Percentiles rank a stretch among this genome's conserved stretches.
Evolutionary conservation across 2,113 vertebrate species (phyloP).

Genomic region (Neogale vison): DNA sequence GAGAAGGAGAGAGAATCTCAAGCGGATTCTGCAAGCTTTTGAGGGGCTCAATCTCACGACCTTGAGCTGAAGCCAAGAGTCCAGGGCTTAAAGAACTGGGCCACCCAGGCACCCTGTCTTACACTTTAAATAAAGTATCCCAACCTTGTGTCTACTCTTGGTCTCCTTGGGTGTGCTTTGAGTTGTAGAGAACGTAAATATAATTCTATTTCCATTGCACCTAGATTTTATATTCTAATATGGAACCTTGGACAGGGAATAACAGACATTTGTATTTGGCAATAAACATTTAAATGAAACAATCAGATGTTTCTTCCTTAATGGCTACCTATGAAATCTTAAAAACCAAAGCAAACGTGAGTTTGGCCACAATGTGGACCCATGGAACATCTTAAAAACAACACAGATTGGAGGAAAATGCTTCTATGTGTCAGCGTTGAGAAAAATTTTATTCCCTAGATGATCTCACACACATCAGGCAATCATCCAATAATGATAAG

Average conservation of each 20-base stretch:
- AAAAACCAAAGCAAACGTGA: conserved; percentile 70
- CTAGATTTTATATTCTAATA: conserved; percentile 35
- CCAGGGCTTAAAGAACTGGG: neutral
- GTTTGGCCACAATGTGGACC: conserved; percentile 57
- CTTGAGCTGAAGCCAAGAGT: neutral
- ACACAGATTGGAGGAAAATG: conserved; percentile 76
- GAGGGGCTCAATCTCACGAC: neutral
- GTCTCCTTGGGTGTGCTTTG: neutral
- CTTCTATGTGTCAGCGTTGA: conserved; percentile 53
- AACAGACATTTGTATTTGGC: conserved; percentile 19
- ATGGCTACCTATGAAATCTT: conserved; percentile 38
- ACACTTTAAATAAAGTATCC: neutral
- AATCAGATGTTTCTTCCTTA: conserved; percentile 19
- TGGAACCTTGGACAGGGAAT: neutral
- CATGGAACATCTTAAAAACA: conserved; percentile 70
- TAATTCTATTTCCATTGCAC: conserved; percentile 42
- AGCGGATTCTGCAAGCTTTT: neutral
- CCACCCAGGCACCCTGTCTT: neutral
- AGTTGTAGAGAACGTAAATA: neutral
- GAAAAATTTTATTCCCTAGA: conserved; percentile 54
- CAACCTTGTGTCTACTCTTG: conserved; percentile 8
- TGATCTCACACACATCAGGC: conserved; percentile 73
- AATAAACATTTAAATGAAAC: conserved; percentile 50
- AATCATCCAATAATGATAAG: conserved; percentile 75
- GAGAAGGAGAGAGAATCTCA: neutral